These are phyloP conservation scores for Colistium nudipinnis DNA, from an alignment of 2,113 vertebrate genomes.

Conservation along the genomic window DNA sequence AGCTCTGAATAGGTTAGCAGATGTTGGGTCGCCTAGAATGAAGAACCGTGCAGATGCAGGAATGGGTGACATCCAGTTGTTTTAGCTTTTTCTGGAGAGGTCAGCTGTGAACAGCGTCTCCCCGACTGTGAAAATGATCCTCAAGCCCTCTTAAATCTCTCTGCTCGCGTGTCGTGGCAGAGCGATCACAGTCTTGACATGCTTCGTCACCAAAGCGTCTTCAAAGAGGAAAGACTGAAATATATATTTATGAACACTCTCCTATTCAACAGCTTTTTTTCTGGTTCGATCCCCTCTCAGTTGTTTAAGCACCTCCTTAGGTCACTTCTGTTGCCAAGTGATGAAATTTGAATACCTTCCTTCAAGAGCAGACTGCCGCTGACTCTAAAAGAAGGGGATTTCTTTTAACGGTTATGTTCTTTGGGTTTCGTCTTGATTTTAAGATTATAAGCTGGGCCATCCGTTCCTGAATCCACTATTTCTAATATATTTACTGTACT, in stretches of 20 bases:
- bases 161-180: not conserved
- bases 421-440: conserved; percentile 42
- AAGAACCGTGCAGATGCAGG: conserved; percentile 39
- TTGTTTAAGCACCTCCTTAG: conserved; percentile 26
- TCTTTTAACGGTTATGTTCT: conserved; percentile 4
- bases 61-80: conserved; percentile 22
- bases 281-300: not conserved
- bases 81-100: conserved; percentile 14
- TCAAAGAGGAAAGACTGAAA: not conserved
- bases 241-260: not conserved
- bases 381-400: conserved; percentile 5
- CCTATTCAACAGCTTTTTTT: not conserved
- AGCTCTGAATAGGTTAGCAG: conserved; percentile 55
- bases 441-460: conserved; percentile 8
- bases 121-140: conserved; percentile 24
- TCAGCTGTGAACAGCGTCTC: conserved; percentile 13
- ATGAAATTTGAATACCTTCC: conserved; percentile 23
- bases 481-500: too few relatives aligned
- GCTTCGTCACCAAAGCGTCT: not conserved
- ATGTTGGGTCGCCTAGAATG: conserved; percentile 45
- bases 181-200: not conserved
- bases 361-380: conserved; percentile 33
- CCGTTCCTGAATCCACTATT: conserved; percentile 1
- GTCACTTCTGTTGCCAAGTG: conserved; percentile 11
- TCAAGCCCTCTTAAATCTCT: conserved; percentile 13